Evolutionary conservation across 2,888 invertebrate genomes (phyloP).

Genomic region (Mythimna impura): DNA sequence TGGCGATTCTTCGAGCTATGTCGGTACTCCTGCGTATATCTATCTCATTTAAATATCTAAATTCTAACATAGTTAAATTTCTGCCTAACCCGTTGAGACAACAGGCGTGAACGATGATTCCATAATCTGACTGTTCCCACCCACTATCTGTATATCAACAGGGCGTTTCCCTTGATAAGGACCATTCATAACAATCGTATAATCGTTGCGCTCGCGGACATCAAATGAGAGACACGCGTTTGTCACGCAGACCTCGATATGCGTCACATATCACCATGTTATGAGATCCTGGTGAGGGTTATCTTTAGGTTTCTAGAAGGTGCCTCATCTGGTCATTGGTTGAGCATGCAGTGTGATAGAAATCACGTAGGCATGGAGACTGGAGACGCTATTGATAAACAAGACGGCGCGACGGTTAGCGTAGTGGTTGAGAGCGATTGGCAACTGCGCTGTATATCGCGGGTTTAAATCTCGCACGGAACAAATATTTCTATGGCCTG

Average conservation of each 20-base stretch:
- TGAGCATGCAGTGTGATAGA: not conserved
- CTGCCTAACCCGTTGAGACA: too few species aligned
- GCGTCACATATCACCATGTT: conserved; percentile 3
- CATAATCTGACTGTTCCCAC: conserved; percentile 37
- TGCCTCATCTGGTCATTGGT: conserved; percentile 14
- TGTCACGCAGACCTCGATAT: conserved; percentile 29
- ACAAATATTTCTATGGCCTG: not conserved
- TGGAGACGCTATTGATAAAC: not conserved
- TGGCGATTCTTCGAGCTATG: too few species aligned
- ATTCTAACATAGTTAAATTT: too few species aligned
- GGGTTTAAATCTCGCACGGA: not conserved
- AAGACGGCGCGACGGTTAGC: too few species aligned
- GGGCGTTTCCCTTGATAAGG: conserved; percentile 52
- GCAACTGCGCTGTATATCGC: too few species aligned
- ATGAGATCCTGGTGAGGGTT: conserved; percentile 33
- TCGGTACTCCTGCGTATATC: too few species aligned
- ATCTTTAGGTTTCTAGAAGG: conserved; percentile 13
- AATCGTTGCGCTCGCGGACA: conserved; percentile 26
- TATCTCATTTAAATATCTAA: too few species aligned
- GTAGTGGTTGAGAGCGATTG: too few species aligned
- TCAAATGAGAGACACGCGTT: conserved; percentile 35
- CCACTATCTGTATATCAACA: conserved; percentile 31
- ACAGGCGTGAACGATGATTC: not conserved
- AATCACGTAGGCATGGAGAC: conserved; percentile 15
- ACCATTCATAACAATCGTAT: conserved; percentile 26